Base-by-base conservation (phyloP, 1,140 invertebrate species). In the Zaprionus gabonicus region DNA sequence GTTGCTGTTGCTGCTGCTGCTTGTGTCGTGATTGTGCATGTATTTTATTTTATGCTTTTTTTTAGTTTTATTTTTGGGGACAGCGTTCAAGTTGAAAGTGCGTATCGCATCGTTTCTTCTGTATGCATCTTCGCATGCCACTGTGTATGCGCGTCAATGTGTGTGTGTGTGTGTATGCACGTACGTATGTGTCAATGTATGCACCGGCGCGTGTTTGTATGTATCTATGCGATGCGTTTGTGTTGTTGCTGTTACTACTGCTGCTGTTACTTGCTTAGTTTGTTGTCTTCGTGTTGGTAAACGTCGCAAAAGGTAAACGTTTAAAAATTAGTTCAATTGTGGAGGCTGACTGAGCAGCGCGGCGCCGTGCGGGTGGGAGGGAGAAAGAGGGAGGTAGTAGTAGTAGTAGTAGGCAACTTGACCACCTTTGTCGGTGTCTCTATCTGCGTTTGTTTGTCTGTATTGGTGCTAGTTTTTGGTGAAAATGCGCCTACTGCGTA, bases 301-400 rank as follows among this genome's bases (percentile, higher is more conserved):
- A 70, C 72, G 67, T 71, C 49, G 17, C 64, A 58, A 59, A 59
- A 72, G 62, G 64, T 63, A 77, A 77, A 74, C 76, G 76, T 78
- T 75, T 75, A 62, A 69, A 75, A 78, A 69, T 75, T 70, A 78
- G 71, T 65, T 65, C 71, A 78, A 78, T 78, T 78, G 65, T 38
- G 58, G 64, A 46, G 36, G 34, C 64, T 56, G 27, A 56, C 10
- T 13, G 10, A 17, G 7, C n/a, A 17, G 17, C 41, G 7, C n/a
- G n/a, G 6, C 7, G 3, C 12, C 20, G 56, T 69, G 28, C 41
- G 56, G 46, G 66, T 17, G 20, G 12, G 13, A 44, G 57, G 10
- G 65, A n/a, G 36, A 57, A 25, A 44, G 57, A 49, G 72, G 23
- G 25, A 31, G 28, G 7, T 10, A 46, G 31, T 10, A 34, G 28